A percentile compares a stretch with the other conserved stretches of the same genome.
Conservation (phyloP, 2,888 invertebrate species). For the Ptilodon capucinus region DNA sequence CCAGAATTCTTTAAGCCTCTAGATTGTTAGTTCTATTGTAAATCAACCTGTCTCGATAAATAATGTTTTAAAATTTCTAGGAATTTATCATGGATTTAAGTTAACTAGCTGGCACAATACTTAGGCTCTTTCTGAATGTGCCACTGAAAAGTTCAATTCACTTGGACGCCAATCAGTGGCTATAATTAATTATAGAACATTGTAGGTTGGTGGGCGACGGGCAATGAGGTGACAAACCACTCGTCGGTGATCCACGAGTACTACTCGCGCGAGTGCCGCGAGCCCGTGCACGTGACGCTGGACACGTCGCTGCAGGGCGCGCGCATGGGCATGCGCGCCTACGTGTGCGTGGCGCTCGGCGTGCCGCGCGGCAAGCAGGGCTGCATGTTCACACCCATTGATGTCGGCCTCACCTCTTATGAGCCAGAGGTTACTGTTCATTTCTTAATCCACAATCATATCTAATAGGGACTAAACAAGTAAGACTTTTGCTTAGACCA, state of each 20-base stretch:
- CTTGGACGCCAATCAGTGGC: no score
- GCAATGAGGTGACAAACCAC: slow-evolving; percentile 98
- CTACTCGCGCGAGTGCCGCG: slow-evolving; percentile 96
- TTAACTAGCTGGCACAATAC: no score
- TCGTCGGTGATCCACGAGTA: slow-evolving; percentile 99
- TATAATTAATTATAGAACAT: neutral
- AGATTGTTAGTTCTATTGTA: no score
- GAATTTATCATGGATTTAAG: no score
- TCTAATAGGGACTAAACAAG: no score
- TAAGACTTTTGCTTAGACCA: no score
- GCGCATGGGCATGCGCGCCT: slow-evolving; percentile 97
- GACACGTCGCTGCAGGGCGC: slow-evolving; percentile 95
- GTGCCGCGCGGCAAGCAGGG: slow-evolving; percentile 97
- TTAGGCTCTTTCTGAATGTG: no score
- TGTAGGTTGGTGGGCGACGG: slow-evolving; percentile 98
- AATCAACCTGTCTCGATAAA: no score
- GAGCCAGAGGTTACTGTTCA: slow-evolving; percentile 91
- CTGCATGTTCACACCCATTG: slow-evolving; percentile 98
- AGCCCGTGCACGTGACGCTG: slow-evolving; percentile 97
- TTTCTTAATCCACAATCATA: no score
- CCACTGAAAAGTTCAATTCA: no score
- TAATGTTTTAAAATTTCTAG: no score
- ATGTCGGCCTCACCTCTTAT: slow-evolving; percentile 93
- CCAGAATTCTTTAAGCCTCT: no score
- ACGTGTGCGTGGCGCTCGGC: slow-evolving; percentile 95